Base-by-base conservation (phyloP, 2,113 vertebrate genomes). In the Oceanodroma tethys region DNA sequence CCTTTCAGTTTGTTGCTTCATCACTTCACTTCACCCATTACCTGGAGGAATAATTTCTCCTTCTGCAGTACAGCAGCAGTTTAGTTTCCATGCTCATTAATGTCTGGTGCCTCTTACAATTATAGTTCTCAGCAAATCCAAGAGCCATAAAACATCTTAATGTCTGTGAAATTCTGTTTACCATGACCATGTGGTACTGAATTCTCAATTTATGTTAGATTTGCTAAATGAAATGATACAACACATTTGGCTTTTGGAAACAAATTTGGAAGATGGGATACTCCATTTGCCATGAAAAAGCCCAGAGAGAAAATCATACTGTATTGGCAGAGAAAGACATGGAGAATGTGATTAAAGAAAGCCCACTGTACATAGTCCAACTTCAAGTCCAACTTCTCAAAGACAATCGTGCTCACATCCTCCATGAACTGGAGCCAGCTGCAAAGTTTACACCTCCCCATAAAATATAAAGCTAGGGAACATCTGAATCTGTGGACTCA, bases 41-140 rank as follows among this genome's bases (percentile, higher is more conserved):
- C 71, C 88, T 73, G 47, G 22, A 96, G 71, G 55, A 90, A 73
- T 78, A 92, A 83, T 81, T 96, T 94, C 67, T 94, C 58, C 81
- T 73, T 90, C 4, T 0, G 1, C 42, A 93, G 50, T 27, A 88
- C 4, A 76, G 59, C n/a, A 81, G 65, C n/a, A 74, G 42, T 58
- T 96, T 81, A 74, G 36, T 81, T 95, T 92, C 75, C 36, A 45
- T 56, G 56, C 47, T 84, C 15, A 4, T 81, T 86, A 78, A 63
- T 56, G 60, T 15, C 56, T 89, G 52, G 40, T 95, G 72, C 50
- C 59, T 78, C 65, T 81, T 74, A 55, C 36, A 96, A 60, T 95
- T 91, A 79, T 8, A 71, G 55, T 60, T 88, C 72, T 92, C 65
- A 68, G 55, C 60, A 91, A 94, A 86, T 81, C 80, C 60, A 86